A percentile compares a stretch with the other conserved stretches of the same genome.
These are phyloP conservation scores for Tiliacea citrago DNA, from an alignment of 2,888 invertebrate species.

Conservation along the genomic window DNA sequence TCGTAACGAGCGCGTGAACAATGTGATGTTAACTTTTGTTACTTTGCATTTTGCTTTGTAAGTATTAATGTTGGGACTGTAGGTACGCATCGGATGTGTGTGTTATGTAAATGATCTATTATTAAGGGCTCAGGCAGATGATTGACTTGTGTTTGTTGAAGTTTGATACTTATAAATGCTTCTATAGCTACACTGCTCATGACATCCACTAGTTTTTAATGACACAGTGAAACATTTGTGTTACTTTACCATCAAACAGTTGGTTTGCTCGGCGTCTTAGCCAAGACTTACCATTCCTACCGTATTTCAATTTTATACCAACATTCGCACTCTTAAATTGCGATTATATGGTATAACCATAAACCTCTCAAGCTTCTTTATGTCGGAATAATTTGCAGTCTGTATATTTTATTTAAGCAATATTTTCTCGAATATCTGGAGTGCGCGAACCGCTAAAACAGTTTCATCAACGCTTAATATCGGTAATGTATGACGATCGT, in stretches of 20 bases:
- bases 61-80: constrained; percentile 59
- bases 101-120: constrained; percentile 57
- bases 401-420: constrained; percentile 77
- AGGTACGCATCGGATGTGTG: constrained; percentile 52
- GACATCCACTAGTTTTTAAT: background rate
- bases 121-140: constrained; percentile 63
- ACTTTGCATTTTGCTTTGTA: constrained; percentile 78
- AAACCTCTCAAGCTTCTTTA: constrained; percentile 80
- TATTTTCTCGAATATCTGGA: constrained; percentile 73
- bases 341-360: constrained; percentile 77
- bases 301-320: constrained; percentile 75
- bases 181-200: background rate
- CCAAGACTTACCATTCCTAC: constrained; percentile 31
- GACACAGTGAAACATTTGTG: background rate
- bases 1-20: constrained; percentile 84
- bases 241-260: background rate
- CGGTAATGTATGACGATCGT: constrained; percentile 76
- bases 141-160: constrained; percentile 17
- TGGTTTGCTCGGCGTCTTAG: constrained; percentile 13
- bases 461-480: constrained; percentile 80
- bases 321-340: constrained; percentile 74
- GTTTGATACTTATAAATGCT: background rate
- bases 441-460: constrained; percentile 72
- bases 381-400: constrained; percentile 80
- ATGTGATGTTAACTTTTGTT: constrained; percentile 80